A percentile compares a stretch with the other conserved stretches of the same genome.
Evolutionary conservation across 2,113 vertebrate genomes (phyloP).

Genomic region (Pampusana beccarii): DNA sequence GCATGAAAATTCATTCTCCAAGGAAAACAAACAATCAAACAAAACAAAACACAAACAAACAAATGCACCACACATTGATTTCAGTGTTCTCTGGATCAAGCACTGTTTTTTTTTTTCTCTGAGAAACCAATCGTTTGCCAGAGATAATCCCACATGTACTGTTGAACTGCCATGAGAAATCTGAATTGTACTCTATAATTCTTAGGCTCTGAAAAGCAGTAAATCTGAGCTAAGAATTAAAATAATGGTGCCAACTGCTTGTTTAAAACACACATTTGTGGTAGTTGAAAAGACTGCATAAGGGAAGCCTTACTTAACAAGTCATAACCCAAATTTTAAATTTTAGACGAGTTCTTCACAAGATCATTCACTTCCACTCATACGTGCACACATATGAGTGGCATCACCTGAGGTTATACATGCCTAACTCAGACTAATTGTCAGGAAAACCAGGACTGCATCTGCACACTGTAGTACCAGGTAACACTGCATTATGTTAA

Average conservation of each 20-base stretch:
- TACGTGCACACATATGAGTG: accelerated
- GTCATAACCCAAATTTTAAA: neutral
- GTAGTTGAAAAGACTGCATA: neutral
- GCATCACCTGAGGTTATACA: accelerated
- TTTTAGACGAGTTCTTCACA: neutral
- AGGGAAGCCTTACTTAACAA: neutral
- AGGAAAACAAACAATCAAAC: neutral
- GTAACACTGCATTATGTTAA: neutral
- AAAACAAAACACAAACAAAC: too few species aligned
- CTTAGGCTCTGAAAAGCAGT: neutral
- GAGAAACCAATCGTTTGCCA: neutral
- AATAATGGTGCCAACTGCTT: neutral
- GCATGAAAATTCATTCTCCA: neutral
- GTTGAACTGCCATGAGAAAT: neutral
- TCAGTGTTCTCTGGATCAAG: neutral
- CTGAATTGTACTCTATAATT: neutral
- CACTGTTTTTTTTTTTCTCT: neutral
- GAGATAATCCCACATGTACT: accelerated
- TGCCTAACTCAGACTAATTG: accelerated
- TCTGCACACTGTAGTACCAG: neutral
- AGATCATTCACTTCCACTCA: neutral
- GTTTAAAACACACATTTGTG: neutral
- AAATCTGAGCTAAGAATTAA: neutral
- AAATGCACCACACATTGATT: neutral
- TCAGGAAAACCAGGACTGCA: neutral